Conservation (phyloP, 2,888 invertebrate genomes). For the Drosophila recens region DNA sequence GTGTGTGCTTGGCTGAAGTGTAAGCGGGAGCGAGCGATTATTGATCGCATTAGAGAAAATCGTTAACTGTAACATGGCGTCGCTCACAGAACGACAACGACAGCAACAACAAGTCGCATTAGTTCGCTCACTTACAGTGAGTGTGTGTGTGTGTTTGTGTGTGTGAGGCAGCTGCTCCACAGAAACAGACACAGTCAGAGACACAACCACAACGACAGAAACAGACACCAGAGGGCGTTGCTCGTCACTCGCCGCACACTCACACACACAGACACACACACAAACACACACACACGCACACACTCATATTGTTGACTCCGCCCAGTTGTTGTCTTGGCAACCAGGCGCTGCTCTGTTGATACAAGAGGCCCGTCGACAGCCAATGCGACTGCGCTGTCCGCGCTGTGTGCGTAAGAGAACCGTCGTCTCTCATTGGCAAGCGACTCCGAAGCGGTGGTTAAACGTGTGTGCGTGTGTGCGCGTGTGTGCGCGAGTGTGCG, state of each 20-base stretch:
- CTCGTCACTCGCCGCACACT: conserved; percentile 40
- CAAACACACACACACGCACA: background rate
- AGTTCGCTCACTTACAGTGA: conserved; percentile 26
- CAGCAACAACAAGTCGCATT: conserved; percentile 41
- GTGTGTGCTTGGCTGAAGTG: conserved; percentile 31
- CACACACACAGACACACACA: conserved; percentile 10
- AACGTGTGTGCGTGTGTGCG: conserved; percentile 30
- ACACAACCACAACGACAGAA: conserved; percentile 2
- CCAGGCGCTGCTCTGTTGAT: conserved; percentile 74
- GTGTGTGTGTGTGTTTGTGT: conserved; percentile 8
- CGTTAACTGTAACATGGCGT: conserved; percentile 82
- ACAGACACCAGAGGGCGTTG: conserved; percentile 62
- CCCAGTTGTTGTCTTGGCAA: conserved; percentile 79
- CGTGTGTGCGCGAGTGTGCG: conserved; percentile 45
- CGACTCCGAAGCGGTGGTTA: conserved; percentile 50
- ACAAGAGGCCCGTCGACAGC: conserved; percentile 64
- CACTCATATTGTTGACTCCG: conserved; percentile 51
- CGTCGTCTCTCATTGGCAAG: conserved; percentile 69
- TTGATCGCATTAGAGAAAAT: conserved; percentile 82
- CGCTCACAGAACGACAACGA: conserved; percentile 60
- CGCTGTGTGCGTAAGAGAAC: conserved; percentile 82
- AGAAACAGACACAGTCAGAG: background rate
- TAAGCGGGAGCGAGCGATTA: conserved; percentile 72
- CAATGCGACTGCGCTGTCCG: conserved; percentile 81
- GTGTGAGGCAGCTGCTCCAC: conserved; percentile 44